phyloP scores from a whole-genome alignment of 1,140 invertebrate species.

The Apis florea region DNA sequence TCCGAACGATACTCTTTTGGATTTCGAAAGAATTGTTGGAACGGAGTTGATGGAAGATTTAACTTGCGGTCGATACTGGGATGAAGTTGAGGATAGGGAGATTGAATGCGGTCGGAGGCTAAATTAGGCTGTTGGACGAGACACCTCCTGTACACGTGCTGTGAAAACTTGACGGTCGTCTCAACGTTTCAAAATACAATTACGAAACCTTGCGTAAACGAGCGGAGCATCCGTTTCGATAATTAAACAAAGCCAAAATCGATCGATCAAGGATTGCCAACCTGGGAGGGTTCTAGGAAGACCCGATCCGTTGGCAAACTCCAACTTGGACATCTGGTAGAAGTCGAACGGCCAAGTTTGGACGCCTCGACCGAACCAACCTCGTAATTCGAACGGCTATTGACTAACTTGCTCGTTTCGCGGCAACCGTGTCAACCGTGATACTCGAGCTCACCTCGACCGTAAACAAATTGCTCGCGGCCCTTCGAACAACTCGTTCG shows the following conservation, averaged over 20 bases:
- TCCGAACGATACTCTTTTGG: background rate
- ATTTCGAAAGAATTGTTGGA: too few relatives aligned
- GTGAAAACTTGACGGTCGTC: too few relatives aligned
- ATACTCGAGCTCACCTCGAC: background rate
- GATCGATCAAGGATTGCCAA: background rate
- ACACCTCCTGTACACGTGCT: too few relatives aligned
- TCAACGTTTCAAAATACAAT: too few relatives aligned
- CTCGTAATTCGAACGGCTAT: slow-evolving; percentile 84
- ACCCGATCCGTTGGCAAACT: background rate
- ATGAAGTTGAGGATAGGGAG: background rate
- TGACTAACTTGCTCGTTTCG: slow-evolving; percentile 8
- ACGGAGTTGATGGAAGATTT: background rate
- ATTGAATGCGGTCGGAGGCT: background rate
- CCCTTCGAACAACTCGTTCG: too few relatives aligned
- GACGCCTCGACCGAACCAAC: background rate
- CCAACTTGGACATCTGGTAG: slow-evolving; percentile 30
- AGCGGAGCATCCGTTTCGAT: too few relatives aligned
- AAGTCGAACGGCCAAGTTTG: slow-evolving; percentile 31
- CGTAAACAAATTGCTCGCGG: too few relatives aligned
- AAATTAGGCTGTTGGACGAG: background rate
- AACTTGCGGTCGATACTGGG: background rate
- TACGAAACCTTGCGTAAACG: too few relatives aligned
- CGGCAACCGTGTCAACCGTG: background rate
- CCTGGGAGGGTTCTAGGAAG: background rate
- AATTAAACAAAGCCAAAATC: background rate